These are phyloP conservation scores for Porites australiensis DNA, from an alignment of 64 coral and sea anemone genomes.

Conservation along the genomic window DNA sequence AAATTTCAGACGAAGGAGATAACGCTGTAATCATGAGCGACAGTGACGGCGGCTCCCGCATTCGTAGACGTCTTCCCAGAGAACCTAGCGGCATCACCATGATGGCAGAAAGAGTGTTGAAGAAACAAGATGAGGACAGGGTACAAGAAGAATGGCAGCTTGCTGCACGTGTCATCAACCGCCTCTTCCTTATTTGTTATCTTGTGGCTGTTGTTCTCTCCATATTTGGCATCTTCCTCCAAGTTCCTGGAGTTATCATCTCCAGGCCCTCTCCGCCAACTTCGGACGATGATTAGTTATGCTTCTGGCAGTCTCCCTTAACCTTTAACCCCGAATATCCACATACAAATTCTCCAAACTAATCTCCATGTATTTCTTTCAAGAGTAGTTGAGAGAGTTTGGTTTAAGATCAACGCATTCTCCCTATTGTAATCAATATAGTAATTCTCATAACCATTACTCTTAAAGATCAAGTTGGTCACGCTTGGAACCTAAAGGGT, in stretches of 20 bases:
- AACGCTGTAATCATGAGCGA: not conserved
- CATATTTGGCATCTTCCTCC: constrained; percentile 68
- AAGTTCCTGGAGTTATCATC: constrained; percentile 57
- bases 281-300: not conserved
- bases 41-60: not conserved
- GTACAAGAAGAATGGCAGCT: constrained; percentile 96
- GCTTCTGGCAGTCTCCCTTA: not conserved
- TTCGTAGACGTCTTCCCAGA: constrained; percentile 26
- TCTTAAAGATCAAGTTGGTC: too few species aligned
- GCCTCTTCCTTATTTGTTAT: constrained; percentile 80
- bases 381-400: too few species aligned
- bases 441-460: too few species aligned
- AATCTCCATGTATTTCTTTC: too few species aligned
- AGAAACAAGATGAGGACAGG: constrained; percentile 71
- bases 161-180: constrained; percentile 81
- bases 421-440: too few species aligned
- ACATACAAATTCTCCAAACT: too few species aligned
- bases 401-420: too few species aligned
- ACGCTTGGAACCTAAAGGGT: too few species aligned
- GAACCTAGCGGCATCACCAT: constrained; percentile 64
- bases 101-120: constrained; percentile 77
- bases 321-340: too few species aligned
- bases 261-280: constrained; percentile 28
- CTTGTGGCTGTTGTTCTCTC: constrained; percentile 60
- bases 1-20: not conserved